A percentile compares a stretch with the other conserved stretches of the same genome.
Evolutionary conservation across 64 coral and sea anemone genomes (phyloP).

Genomic region (Trachythela sp.): DNA sequence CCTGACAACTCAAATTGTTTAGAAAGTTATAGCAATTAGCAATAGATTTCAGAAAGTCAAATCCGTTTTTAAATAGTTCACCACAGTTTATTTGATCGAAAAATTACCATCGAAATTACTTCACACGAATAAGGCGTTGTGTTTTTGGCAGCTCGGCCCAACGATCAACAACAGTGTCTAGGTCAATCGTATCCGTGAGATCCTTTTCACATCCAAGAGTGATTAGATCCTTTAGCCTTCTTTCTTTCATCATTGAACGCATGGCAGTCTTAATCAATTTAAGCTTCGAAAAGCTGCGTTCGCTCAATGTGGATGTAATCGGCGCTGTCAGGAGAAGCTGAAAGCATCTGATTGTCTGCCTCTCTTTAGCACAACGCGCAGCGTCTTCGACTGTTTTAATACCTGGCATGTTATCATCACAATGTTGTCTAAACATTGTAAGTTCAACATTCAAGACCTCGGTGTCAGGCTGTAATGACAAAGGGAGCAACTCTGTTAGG

Average conservation of each 20-base stretch:
- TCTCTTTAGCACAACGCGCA: not conserved
- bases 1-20: too few species aligned
- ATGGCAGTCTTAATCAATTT: too few species aligned
- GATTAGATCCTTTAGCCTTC: not conserved
- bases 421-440: conserved; percentile 1
- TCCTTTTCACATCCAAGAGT: not conserved
- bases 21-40: too few species aligned
- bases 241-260: not conserved
- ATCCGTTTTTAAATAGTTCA: too few species aligned
- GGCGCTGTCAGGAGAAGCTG: conserved; percentile 1
- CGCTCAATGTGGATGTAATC: not conserved
- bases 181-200: not conserved
- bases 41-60: too few species aligned
- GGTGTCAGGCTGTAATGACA: not conserved
- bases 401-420: not conserved
- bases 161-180: not conserved
- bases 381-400: not conserved
- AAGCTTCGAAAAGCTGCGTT: not conserved
- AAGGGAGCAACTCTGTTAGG: not conserved
- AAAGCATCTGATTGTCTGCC: not conserved
- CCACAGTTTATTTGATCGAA: too few species aligned
- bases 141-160: not conserved
- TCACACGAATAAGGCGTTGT: not conserved
- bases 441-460: not conserved
- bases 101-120: not conserved